Evolutionary conservation across 2,888 invertebrate species (phyloP).

Genomic region (Dicroscelio sp.): DNA sequence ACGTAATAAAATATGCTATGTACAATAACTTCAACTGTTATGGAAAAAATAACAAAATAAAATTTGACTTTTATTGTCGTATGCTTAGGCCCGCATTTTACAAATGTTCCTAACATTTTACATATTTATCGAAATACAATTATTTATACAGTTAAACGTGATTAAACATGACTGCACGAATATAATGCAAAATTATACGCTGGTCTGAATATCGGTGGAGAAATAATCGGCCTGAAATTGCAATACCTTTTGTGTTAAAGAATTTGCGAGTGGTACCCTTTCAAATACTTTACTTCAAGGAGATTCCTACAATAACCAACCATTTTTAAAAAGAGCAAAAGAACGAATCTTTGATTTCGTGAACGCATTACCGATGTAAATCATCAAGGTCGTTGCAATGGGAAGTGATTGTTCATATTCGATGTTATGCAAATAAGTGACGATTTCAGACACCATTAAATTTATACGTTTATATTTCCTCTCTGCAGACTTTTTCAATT

Average conservation of each 20-base stretch:
- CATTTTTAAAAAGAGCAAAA: slow-evolving; percentile 30
- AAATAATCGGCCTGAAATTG: slow-evolving; percentile 20
- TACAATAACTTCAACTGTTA: slow-evolving; percentile 31
- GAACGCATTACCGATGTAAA: slow-evolving; percentile 10
- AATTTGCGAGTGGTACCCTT: slow-evolving; percentile 58
- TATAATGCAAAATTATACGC: slow-evolving; percentile 20
- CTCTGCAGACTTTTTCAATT: too few species aligned
- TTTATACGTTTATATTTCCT: too few species aligned
- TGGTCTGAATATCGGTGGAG: neutral
- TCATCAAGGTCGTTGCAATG: slow-evolving; percentile 39
- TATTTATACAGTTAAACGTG: neutral
- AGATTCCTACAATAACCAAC: slow-evolving; percentile 31
- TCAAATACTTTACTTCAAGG: slow-evolving; percentile 56
- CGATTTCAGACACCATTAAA: too few species aligned
- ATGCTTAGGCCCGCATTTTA: too few species aligned
- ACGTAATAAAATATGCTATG: slow-evolving; percentile 57
- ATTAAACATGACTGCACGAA: too few species aligned
- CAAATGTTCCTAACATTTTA: too few species aligned
- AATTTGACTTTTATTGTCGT: slow-evolving; percentile 56
- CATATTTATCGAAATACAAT: too few species aligned
- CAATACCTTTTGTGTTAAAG: slow-evolving; percentile 56
- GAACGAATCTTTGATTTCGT: slow-evolving; percentile 48
- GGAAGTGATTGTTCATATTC: slow-evolving; percentile 47
- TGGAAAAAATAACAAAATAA: slow-evolving; percentile 13
- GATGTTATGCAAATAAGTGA: neutral